phyloP scores from a whole-genome alignment of 2,888 invertebrate genomes.

The Camptogramma bilineatum region DNA sequence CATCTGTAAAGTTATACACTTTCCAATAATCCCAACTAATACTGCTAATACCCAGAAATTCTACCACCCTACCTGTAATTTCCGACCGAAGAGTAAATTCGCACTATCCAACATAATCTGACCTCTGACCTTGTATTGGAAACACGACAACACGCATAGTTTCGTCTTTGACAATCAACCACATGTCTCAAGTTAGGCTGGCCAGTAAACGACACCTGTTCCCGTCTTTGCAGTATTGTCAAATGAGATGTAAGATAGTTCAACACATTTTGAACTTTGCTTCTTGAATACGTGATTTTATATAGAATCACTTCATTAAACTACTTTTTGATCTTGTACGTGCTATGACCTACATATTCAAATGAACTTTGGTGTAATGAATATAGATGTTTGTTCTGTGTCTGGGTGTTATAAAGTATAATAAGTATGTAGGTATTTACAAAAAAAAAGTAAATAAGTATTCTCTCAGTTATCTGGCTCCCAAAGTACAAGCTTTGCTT shows the following conservation, averaged over 20 bases:
- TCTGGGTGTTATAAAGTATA: too few species aligned
- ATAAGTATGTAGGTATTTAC: too few species aligned
- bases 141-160: conserved; percentile 28
- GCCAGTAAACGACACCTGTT: conserved; percentile 57
- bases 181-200: conserved; percentile 48
- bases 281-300: conserved; percentile 1
- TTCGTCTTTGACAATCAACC: conserved; percentile 38
- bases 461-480: too few species aligned
- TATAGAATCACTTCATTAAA: not conserved
- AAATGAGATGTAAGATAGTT: conserved; percentile 37
- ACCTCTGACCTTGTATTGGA: conserved; percentile 45
- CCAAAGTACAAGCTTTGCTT: too few species aligned
- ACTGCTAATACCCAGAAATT: too few species aligned
- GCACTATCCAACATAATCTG: conserved; percentile 54
- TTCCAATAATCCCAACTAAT: conserved; percentile 65
- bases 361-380: too few species aligned
- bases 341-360: too few species aligned
- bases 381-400: too few species aligned
- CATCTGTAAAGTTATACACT: conserved; percentile 61
- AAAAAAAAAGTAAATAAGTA: too few species aligned
- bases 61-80: conserved; percentile 58
- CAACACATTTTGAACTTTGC: not conserved
- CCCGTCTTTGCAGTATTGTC: conserved; percentile 51
- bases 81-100: conserved; percentile 59
- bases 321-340: not conserved